Conservation (phyloP, 2,888 invertebrate species). For the Synergus itoensis region DNA sequence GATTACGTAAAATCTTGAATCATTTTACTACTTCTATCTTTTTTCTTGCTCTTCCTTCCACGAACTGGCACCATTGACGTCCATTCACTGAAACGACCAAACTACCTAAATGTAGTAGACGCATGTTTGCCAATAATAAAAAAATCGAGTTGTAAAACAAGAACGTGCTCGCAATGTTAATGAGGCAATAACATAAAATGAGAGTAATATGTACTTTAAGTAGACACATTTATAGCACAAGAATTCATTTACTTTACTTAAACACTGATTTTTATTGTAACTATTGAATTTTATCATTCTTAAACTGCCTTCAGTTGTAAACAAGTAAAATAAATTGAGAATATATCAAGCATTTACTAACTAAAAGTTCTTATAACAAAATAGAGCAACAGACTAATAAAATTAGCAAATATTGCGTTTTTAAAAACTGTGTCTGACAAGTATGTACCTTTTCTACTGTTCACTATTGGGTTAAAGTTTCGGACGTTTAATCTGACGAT, state of each 20-base stretch:
- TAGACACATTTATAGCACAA: constrained; percentile 17
- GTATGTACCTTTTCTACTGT: too few relatives aligned
- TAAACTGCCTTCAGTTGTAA: background rate
- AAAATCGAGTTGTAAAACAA: background rate
- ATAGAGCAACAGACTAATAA: too few relatives aligned
- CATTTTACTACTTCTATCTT: constrained; percentile 8
- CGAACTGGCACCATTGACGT: constrained; percentile 22
- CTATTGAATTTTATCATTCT: background rate
- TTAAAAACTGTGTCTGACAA: too few relatives aligned
- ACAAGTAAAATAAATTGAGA: background rate
- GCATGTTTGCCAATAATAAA: constrained; percentile 11
- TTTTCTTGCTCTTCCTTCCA: constrained; percentile 7
- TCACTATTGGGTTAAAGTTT: too few relatives aligned
- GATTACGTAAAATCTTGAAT: constrained; percentile 43
- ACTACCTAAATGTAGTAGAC: background rate
- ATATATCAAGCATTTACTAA: background rate
- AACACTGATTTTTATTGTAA: constrained; percentile 11
- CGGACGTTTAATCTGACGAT: too few relatives aligned
- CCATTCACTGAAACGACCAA: constrained; percentile 13
- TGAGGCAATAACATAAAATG: background rate
- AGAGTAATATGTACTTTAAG: constrained; percentile 22
- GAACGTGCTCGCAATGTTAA: constrained; percentile 12
- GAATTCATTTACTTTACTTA: background rate
- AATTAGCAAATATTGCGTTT: too few relatives aligned
- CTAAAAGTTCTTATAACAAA: too few relatives aligned